Conservation (phyloP, 2,797 vertebrate genomes). For the Artibeus jamaicensis region DNA sequence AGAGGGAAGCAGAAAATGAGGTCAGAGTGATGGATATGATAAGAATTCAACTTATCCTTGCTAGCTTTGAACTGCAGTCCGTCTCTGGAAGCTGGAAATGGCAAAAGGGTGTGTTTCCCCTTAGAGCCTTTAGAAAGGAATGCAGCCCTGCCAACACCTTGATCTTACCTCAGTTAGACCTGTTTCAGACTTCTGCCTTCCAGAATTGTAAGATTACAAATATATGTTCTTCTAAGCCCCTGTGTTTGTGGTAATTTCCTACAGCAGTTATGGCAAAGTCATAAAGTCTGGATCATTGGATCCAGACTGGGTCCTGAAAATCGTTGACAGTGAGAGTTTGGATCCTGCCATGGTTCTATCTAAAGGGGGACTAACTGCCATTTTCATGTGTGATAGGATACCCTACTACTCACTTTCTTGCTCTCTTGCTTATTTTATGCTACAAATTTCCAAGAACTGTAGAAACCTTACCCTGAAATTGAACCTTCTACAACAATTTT, state of each 20-base stretch:
- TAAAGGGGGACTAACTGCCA: neutral
- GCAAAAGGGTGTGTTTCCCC: neutral
- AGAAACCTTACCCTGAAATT: neutral
- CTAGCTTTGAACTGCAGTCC: neutral
- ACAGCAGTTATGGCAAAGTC: neutral
- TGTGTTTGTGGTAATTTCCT: neutral
- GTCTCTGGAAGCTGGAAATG: neutral
- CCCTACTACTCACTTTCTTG: neutral
- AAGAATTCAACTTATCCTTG: neutral
- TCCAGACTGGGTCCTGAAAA: slow-evolving; percentile 4
- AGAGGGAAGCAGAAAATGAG: neutral
- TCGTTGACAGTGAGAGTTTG: neutral
- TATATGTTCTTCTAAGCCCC: neutral
- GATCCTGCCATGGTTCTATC: neutral
- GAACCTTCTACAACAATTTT: neutral
- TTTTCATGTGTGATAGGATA: neutral
- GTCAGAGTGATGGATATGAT: neutral
- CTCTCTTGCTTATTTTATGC: neutral
- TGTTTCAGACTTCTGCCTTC: neutral
- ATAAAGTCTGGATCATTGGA: neutral
- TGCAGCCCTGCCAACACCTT: neutral
- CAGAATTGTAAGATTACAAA: neutral
- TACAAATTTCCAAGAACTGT: slow-evolving; percentile 27
- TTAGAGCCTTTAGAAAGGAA: neutral
- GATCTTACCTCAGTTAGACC: neutral